Base-by-base conservation (phyloP, 2,888 invertebrate genomes). In the Dynastes maya region DNA sequence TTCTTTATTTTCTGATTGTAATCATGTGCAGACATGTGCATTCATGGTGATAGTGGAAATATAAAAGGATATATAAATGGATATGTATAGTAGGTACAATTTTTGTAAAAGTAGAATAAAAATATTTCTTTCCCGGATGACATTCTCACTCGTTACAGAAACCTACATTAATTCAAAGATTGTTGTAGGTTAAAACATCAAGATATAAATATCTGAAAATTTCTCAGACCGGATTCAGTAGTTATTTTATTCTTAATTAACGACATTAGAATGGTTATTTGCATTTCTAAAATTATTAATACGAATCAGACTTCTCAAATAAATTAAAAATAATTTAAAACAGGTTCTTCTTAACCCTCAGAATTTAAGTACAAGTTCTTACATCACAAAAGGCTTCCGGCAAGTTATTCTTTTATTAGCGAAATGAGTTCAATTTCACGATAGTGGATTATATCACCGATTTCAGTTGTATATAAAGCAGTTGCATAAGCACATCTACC, bases 351-450 rank as follows among this genome's bases (percentile, higher is more conserved):
- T 45, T 9, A 45, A 45, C 11, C 45, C 11, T 45, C 11, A 8
- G 11, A 45, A 45, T 45, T 45, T 45, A 45, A 45, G 1, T 9
- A 45, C 45, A 11, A 45, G 11, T 45, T 45, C 45, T 45, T 45
- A 45, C 8, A 45, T 45, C 45, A 45, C 45, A 45, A 45, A 45
- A 8, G 45, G 45, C 11, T 9, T 45, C 45, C 45, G 9, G 9
- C 45, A 45, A 11, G 1, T 45, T 29, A 29, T 63, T 63, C 22
- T 22, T 11, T 27, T 22, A 22, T 45, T 67, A 49, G 22, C 9
- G n/a, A 45, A 67, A 22, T 45, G 16, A 67, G 45, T 67, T 67
- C 40, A 16, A 49, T 67, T 67, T 67, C 67, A 49, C 67, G 67
- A 49, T 67, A 13, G 13, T 6, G 27, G 32, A 63, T 27, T n/a